Conservation (phyloP, 2,888 invertebrate genomes). For the Rhagophthalmus giganteus region DNA sequence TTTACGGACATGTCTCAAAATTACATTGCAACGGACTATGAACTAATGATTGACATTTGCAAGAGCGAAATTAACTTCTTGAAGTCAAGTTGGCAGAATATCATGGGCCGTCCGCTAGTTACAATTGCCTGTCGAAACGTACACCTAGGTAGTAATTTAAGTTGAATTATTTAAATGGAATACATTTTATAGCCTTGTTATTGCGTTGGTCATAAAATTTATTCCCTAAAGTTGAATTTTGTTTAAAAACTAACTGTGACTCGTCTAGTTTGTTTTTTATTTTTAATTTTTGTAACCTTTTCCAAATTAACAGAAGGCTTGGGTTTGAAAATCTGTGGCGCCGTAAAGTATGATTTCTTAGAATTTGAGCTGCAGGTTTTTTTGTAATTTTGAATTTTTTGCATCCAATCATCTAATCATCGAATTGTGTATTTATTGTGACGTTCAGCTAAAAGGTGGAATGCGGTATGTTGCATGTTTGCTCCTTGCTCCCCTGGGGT, state of each 20-base stretch:
- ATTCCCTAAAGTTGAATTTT: slow-evolving; percentile 5
- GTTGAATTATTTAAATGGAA: slow-evolving; percentile 8
- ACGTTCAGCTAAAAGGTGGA: slow-evolving; percentile 27
- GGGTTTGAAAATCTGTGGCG: slow-evolving; percentile 3
- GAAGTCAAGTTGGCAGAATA: slow-evolving; percentile 97
- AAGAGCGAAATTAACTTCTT: slow-evolving; percentile 97
- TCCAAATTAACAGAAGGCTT: slow-evolving; percentile 6
- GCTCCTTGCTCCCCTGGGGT: slow-evolving; percentile 47
- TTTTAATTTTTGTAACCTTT: slow-evolving; percentile 8
- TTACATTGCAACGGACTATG: slow-evolving; percentile 98
- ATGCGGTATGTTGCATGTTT: slow-evolving; percentile 42
- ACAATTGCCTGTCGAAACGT: slow-evolving; percentile 86
- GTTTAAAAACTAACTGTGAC: slow-evolving; percentile 13
- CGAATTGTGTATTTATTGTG: slow-evolving; percentile 23
- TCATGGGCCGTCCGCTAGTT: slow-evolving; percentile 94
- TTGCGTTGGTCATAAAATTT: slow-evolving; percentile 6
- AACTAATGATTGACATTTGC: slow-evolving; percentile 96
- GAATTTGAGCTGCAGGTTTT: slow-evolving; percentile 4
- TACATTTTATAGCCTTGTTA: slow-evolving; percentile 7
- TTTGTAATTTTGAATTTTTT: slow-evolving; percentile 16
- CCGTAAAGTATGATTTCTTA: not conserved
- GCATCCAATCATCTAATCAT: slow-evolving; percentile 15
- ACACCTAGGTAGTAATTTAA: slow-evolving; percentile 74
- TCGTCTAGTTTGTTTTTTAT: slow-evolving; percentile 1
- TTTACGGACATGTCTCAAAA: slow-evolving; percentile 97